Percentiles rank a stretch among this genome's conserved stretches.
phyloP scores from a whole-genome alignment of 2,888 invertebrate species.

The Nudaria mundana region DNA sequence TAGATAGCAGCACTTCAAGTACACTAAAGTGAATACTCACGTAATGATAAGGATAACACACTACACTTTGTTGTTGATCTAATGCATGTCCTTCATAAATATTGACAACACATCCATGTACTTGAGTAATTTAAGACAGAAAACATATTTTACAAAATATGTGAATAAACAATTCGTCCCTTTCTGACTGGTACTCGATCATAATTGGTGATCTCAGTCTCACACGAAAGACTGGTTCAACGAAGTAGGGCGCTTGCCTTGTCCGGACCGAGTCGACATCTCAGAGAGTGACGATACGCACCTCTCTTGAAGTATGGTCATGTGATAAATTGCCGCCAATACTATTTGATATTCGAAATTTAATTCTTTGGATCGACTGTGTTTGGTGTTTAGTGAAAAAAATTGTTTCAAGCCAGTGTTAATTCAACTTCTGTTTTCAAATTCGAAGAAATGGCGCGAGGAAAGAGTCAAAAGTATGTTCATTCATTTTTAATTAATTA shows the following conservation, averaged over 20 bases:
- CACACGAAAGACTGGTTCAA: conserved; percentile 62
- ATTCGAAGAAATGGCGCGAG: conserved; percentile 58
- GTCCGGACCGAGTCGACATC: conserved; percentile 71
- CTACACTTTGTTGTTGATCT: too few species aligned
- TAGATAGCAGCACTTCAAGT: conserved; percentile 32
- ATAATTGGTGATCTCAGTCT: conserved; percentile 57
- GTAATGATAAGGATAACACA: too few species aligned
- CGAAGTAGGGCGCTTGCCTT: conserved; percentile 75
- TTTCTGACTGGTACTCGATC: conserved; percentile 34
- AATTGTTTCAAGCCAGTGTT: conserved; percentile 40
- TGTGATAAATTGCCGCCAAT: conserved; percentile 74
- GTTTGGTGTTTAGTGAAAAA: conserved; percentile 44
- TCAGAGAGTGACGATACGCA: conserved; percentile 74
- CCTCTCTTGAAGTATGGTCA: conserved; percentile 71
- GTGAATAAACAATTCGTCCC: conserved; percentile 32
- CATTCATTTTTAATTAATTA: conserved; percentile 7
- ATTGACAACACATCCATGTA: conserved; percentile 1
- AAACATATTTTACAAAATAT: not conserved
- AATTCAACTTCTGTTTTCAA: conserved; percentile 36
- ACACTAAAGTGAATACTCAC: not conserved
- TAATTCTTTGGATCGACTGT: conserved; percentile 37
- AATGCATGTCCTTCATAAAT: too few species aligned
- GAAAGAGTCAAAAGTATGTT: conserved; percentile 64
- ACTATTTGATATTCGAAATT: conserved; percentile 46
- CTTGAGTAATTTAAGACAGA: not conserved